Base-by-base conservation (phyloP, 2,797 vertebrate genomes). In the Myiotriccus ornatus region DNA sequence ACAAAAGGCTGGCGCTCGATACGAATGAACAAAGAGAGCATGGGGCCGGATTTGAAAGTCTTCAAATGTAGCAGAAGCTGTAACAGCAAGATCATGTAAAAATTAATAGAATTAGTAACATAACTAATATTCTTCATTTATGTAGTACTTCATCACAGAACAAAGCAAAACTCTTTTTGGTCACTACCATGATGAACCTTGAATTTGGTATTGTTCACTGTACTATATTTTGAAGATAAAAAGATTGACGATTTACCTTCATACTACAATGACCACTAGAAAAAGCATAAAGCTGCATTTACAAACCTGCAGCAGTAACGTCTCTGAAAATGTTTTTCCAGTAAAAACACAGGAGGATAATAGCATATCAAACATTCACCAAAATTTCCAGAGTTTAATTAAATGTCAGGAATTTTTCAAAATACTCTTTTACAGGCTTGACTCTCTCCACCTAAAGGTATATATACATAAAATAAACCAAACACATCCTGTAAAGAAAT, bases 11-110 rank as follows among this genome's bases (percentile, higher is more conserved):
- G 99, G 99, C 0, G 99, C 99, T 76, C 99, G 98, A 96, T 99
- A 99, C 0, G 99, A 99, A 97, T 99, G 99, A 56, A 99, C 99
- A 62, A 99, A 99, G 60, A 99, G 98, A 34, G 99, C 96, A 21
- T 99, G 99, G 6, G 99, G 99, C 41, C 99, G 98, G 96, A 99
- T 99, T 68, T 99, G 99, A 94, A 99, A 99, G 95, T 99, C 99
- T 96, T 99, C 99, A 95, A 99, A 98, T 0, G 99, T 99, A 91
- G 99, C 99, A 7, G 99, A 99, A 74, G 99, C 99, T 99, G 97
- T 55, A 96, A 82, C 62, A 93, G 89, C 0, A 94, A 88, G 34
- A 96, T 56, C 7, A 53, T 59, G 73, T 7, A 12, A 41, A 84
- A 59, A 23, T 17, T 15, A 84, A 62, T 6, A 67, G 49, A 64